Conservation (phyloP, 1,140 invertebrate species). For the Drosophila insularis region DNA sequence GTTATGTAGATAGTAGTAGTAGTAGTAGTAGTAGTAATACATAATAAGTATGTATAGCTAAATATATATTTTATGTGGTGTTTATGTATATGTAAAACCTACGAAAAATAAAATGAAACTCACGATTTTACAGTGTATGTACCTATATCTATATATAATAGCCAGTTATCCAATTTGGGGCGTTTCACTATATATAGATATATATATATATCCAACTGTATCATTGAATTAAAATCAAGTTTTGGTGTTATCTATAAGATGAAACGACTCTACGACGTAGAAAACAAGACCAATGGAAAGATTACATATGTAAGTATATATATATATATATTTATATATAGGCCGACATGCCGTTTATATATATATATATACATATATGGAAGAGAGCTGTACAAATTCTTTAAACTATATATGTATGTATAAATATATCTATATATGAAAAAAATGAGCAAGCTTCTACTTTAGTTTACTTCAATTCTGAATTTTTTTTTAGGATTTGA, state of each 20-base stretch:
- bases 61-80: slow-evolving; percentile 37
- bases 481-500: not conserved
- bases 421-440: slow-evolving; percentile 56
- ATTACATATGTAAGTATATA: slow-evolving; percentile 43
- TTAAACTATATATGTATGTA: slow-evolving; percentile 47
- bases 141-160: slow-evolving; percentile 2
- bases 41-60: slow-evolving; percentile 44
- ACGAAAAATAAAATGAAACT: slow-evolving; percentile 52
- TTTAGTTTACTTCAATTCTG: slow-evolving; percentile 29
- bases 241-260: slow-evolving; percentile 7
- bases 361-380: slow-evolving; percentile 49
- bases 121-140: slow-evolving; percentile 43
- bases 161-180: too few species aligned
- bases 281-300: slow-evolving; percentile 40
- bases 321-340: slow-evolving; percentile 48
- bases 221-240: not conserved
- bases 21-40: not conserved
- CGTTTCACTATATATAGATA: not conserved
- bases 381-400: slow-evolving; percentile 57
- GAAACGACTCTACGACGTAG: slow-evolving; percentile 11
- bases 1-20: slow-evolving; percentile 28
- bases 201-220: not conserved
- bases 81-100: slow-evolving; percentile 40
- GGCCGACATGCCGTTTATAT: slow-evolving; percentile 50
- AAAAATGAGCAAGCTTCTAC: slow-evolving; percentile 76